Conservation (phyloP, 2,113 vertebrate genomes). For the Saguinus midas region DNA sequence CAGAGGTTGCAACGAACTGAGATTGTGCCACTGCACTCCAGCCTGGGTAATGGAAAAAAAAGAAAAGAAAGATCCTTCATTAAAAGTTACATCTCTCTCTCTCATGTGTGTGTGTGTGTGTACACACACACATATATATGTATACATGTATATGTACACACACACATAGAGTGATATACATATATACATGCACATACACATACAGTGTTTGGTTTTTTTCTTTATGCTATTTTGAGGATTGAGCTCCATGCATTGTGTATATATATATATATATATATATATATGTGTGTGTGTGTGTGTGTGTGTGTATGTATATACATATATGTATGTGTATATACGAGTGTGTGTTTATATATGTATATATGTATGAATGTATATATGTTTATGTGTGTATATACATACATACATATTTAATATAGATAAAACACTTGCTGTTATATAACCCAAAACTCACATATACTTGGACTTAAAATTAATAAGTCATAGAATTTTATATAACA, state of each 20-base stretch:
- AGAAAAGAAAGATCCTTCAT: neutral
- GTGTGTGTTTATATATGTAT: neutral
- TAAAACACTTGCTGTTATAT: neutral
- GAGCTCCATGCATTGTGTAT: too few relatives aligned
- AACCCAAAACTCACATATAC: neutral
- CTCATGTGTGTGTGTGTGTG: too few relatives aligned
- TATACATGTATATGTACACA: neutral
- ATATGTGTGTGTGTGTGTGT: too few relatives aligned
- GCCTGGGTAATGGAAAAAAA: too few relatives aligned
- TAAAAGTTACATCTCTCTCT: neutral
- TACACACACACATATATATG: too few relatives aligned
- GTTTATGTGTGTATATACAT: neutral
- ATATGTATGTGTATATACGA: too few relatives aligned
- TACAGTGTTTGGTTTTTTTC: neutral
- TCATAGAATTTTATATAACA: neutral
- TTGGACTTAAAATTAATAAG: neutral
- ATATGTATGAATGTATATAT: neutral
- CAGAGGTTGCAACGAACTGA: too few relatives aligned
- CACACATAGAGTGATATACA: neutral
- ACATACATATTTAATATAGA: neutral
- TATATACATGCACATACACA: neutral
- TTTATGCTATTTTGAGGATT: too few relatives aligned
- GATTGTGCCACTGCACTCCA: too few relatives aligned
- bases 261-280: too few relatives aligned
- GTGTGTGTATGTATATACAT: too few relatives aligned